Evolutionary conservation across 2,888 invertebrate genomes (phyloP).

Genomic region (Trypoxylon attenuatum): DNA sequence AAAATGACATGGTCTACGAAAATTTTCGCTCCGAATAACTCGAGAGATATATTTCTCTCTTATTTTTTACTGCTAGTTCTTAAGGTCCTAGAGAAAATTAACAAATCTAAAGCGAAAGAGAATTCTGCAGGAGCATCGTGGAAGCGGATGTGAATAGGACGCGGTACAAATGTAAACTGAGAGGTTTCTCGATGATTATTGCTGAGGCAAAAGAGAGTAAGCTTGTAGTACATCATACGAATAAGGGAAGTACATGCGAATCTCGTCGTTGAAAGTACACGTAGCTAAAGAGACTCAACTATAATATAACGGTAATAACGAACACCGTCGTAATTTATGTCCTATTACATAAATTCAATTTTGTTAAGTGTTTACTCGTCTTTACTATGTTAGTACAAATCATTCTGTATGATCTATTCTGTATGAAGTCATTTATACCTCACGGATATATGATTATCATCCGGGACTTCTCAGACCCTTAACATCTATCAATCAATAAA

Average conservation of each 20-base stretch:
- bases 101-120: too few relatives aligned
- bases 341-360: too few relatives aligned
- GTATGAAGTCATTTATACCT: not conserved
- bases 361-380: too few relatives aligned
- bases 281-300: constrained; percentile 10
- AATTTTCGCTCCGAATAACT: too few relatives aligned
- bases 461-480: not conserved
- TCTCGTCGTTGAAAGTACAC: constrained; percentile 12
- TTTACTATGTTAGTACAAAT: too few relatives aligned
- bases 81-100: too few relatives aligned
- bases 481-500: not conserved
- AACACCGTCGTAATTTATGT: not conserved
- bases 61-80: too few relatives aligned
- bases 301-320: not conserved
- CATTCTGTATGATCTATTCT: not conserved
- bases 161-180: constrained; percentile 2
- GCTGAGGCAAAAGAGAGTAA: not conserved
- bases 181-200: constrained; percentile 8
- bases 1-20: too few relatives aligned
- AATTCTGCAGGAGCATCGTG: too few relatives aligned
- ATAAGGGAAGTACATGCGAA: constrained; percentile 10
- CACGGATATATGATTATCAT: not conserved
- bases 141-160: too few relatives aligned
- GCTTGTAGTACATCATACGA: too few relatives aligned
- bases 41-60: too few relatives aligned